Evolutionary conservation across 2,113 vertebrate genomes (phyloP), one percentile per base, ranked within the genome.

Genomic region (Zosterops hypoxanthus): DNA sequence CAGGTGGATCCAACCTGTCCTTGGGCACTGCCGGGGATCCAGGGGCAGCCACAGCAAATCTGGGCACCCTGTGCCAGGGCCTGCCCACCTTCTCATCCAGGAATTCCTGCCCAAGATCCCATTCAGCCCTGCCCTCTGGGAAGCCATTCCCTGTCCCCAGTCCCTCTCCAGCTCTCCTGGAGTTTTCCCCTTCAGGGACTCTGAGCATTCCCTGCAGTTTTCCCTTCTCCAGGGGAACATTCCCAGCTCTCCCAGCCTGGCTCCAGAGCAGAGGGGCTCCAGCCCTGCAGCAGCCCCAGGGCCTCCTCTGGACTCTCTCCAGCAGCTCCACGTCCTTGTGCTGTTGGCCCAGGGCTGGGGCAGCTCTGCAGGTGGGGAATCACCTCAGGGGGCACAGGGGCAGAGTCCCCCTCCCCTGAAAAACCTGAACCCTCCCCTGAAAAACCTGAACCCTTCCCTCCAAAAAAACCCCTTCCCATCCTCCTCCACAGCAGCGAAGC

Each of bases 11-110:
- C 63, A 69, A 0, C 24, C n/a, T 56, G 75, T 5, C 12, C 56
- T 8, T 1, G 56, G 2, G 1, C n/a, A 16, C 7, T 63, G 0
- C 47, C 65, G 63, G 20, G 56, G 56, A 70, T 55, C 11, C 57
- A 83, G 73, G 47, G 64, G 5, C 53, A 60, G 53, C 18, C 11
- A 5, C 71, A 66, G 16, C 25, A 11, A 1, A 16, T 25, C 71
- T 34, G n/a, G 60, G 25, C 52, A 53, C 15, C 5, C 6, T 83
- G 2, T 31, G 52, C 29, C 52, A 53, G 52, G 52, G 28, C 10
- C 52, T 29, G 3, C 10, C 10, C 36, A 39, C 9, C 36, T 39
- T 39, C 36, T 39, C 36, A 39, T 39, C 36, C 36, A 39, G 36
- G 36, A 39, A 39, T 29, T 49, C 24, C 42, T 49, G 9, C 29